phyloP scores from a whole-genome alignment of 2,888 invertebrate species.

The Ormyrus thymus region DNA sequence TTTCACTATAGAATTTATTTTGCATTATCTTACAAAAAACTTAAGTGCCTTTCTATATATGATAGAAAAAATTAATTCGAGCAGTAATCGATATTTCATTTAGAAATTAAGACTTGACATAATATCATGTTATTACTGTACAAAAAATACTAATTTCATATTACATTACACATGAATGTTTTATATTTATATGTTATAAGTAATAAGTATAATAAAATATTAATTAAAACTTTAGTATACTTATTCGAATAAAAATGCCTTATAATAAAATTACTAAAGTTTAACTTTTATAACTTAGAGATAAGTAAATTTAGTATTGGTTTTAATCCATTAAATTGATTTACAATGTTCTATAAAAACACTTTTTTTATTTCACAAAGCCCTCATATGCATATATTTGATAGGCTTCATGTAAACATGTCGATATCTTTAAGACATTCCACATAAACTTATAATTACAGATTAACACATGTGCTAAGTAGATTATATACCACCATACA shows the following conservation, averaged over 20 bases:
- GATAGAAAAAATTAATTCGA: slow-evolving; percentile 54
- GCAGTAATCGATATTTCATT: slow-evolving; percentile 44
- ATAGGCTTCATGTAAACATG: slow-evolving; percentile 18
- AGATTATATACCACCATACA: slow-evolving; percentile 20
- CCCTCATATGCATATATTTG: slow-evolving; percentile 20
- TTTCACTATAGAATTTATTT: slow-evolving; percentile 53
- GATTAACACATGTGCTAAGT: slow-evolving; percentile 30
- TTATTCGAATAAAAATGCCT: slow-evolving; percentile 24
- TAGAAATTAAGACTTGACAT: slow-evolving; percentile 48
- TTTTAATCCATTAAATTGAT: slow-evolving; percentile 33
- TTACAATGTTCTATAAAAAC: slow-evolving; percentile 41
- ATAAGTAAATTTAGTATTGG: slow-evolving; percentile 18
- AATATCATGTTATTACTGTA: slow-evolving; percentile 54
- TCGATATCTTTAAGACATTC: slow-evolving; percentile 1
- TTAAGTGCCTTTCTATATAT: slow-evolving; percentile 50
- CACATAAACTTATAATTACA: slow-evolving; percentile 22
- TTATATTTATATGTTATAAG: slow-evolving; percentile 54
- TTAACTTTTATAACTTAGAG: slow-evolving; percentile 22
- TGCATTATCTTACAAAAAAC: slow-evolving; percentile 55
- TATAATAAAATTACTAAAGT: slow-evolving; percentile 14
- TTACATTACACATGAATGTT: slow-evolving; percentile 47
- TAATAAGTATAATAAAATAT: slow-evolving; percentile 48
- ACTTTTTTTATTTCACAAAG: slow-evolving; percentile 40
- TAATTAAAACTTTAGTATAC: slow-evolving; percentile 14
- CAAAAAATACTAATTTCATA: slow-evolving; percentile 54